Percentiles rank a stretch among this genome's conserved stretches.
phyloP scores from a whole-genome alignment of 35 echinoderm and acorn worm species.

The Ptychodera flava region DNA sequence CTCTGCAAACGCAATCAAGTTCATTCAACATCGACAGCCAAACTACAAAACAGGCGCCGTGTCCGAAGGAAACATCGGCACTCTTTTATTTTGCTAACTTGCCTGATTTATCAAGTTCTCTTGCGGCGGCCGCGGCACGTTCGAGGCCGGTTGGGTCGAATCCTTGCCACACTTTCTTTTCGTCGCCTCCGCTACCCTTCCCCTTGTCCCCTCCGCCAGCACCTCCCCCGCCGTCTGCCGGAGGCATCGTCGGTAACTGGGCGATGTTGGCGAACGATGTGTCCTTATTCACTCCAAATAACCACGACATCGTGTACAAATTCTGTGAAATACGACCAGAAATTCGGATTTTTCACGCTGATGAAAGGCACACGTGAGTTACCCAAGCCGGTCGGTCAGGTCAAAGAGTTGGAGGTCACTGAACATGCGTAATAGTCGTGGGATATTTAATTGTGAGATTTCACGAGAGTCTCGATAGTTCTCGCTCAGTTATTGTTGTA shows the following conservation, averaged over 20 bases:
- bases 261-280: constrained; percentile 45
- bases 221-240: constrained; percentile 22
- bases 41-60: no score
- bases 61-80: no score
- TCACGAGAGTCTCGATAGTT: neutral
- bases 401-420: neutral
- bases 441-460: neutral
- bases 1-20: no score
- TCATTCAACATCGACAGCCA: no score
- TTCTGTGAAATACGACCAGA: neutral
- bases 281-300: constrained; percentile 80
- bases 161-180: constrained; percentile 58
- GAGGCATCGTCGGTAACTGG: constrained; percentile 43
- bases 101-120: constrained; percentile 89
- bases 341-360: neutral
- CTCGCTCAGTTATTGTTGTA: no score
- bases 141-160: constrained; percentile 89
- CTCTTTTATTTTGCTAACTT: no score
- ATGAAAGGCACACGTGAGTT: neutral
- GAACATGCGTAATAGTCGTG: neutral
- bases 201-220: constrained; percentile 9
- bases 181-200: constrained; percentile 35
- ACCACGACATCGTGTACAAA: constrained; percentile 81
- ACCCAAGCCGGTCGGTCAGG: neutral
- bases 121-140: constrained; percentile 85